A percentile compares a stretch with the other conserved stretches of the same genome.
phyloP scores from a whole-genome alignment of 2,888 invertebrate species.

The Apamea anceps region DNA sequence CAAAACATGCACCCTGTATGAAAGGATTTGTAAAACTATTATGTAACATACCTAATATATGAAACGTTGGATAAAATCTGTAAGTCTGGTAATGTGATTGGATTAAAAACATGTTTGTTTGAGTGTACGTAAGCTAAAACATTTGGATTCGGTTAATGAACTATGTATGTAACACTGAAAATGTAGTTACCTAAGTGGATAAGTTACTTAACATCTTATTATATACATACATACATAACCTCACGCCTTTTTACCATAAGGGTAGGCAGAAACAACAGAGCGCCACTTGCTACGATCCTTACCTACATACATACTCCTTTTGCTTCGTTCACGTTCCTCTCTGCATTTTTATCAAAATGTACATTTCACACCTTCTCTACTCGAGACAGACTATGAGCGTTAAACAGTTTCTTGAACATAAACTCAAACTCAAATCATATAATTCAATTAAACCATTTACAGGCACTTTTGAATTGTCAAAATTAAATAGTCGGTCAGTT shows the following conservation, averaged over 20 bases:
- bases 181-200: not conserved
- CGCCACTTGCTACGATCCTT: not conserved
- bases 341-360: not conserved
- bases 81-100: slow-evolving; percentile 33
- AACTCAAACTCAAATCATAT: too few relatives aligned
- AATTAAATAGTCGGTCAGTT: too few relatives aligned
- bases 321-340: too few relatives aligned
- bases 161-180: slow-evolving; percentile 16
- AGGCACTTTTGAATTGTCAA: too few relatives aligned
- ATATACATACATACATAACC: not conserved
- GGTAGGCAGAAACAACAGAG: not conserved
- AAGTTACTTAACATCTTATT: not conserved
- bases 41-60: slow-evolving; percentile 25
- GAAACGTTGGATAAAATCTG: slow-evolving; percentile 17
- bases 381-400: not conserved
- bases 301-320: not conserved
- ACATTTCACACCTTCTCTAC: not conserved
- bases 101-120: slow-evolving; percentile 49
- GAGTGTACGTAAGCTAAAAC: slow-evolving; percentile 14
- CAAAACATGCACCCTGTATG: slow-evolving; percentile 14
- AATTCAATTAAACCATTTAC: too few relatives aligned
- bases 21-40: slow-evolving; percentile 16
- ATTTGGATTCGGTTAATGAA: slow-evolving; percentile 37
- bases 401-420: not conserved
- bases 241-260: not conserved